A percentile compares a stretch with the other conserved stretches of the same genome.
These are phyloP conservation scores for Anarsia innoxiella DNA, from an alignment of 2,888 invertebrate genomes.

Conservation along the genomic window DNA sequence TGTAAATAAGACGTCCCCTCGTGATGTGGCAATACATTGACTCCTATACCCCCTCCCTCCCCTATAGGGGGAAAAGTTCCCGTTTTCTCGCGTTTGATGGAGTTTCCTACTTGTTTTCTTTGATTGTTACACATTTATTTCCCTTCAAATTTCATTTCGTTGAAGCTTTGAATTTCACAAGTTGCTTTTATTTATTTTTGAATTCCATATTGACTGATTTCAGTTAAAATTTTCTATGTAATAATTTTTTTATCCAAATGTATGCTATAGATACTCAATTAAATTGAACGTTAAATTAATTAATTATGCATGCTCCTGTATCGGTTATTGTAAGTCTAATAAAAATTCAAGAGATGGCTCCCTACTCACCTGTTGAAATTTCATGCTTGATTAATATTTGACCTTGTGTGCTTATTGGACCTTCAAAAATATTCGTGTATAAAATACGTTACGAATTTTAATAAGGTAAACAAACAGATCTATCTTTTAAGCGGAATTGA, in stretches of 20 bases:
- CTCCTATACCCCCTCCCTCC: slow-evolving; percentile 30
- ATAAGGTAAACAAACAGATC: slow-evolving; percentile 5
- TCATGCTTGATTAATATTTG: slow-evolving; percentile 10
- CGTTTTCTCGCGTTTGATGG: too few species aligned
- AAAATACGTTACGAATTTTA: slow-evolving; percentile 7
- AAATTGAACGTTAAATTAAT: too few species aligned
- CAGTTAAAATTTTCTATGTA: too few species aligned
- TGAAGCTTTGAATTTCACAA: too few species aligned
- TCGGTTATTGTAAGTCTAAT: not conserved
- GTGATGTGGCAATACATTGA: slow-evolving; percentile 39
- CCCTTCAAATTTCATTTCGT: too few species aligned
- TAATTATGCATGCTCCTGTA: too few species aligned
- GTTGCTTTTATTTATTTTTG: too few species aligned
- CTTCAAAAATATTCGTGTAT: slow-evolving; percentile 7
- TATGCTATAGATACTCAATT: too few species aligned
- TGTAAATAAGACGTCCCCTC: slow-evolving; percentile 25
- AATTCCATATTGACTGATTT: too few species aligned
- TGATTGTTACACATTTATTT: too few species aligned
- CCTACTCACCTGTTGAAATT: slow-evolving; percentile 7
- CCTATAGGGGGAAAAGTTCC: slow-evolving; percentile 14
- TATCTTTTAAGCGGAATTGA: not conserved
- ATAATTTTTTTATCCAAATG: too few species aligned
- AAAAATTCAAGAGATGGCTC: slow-evolving; percentile 2
- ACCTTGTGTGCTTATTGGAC: slow-evolving; percentile 5
- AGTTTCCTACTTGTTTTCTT: too few species aligned